Evolutionary conservation across 2,888 invertebrate species (phyloP), one percentile per base, ranked within the genome.

Genomic region (Oeneis ivallda): DNA sequence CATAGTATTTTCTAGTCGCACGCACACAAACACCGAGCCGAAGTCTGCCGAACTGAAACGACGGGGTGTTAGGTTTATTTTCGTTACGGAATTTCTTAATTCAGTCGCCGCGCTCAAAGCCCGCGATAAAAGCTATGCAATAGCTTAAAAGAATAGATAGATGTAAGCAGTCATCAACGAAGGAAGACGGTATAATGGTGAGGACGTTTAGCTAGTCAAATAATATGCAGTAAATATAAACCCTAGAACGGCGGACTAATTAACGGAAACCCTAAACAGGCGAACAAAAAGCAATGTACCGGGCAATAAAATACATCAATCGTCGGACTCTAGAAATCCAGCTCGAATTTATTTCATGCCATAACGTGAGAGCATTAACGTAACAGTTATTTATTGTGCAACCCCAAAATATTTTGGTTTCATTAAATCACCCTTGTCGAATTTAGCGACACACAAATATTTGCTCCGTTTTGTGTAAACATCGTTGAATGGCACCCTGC

Each of bases 371-470:
- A 69, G 60, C 62, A 70, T 71, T 69, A 62, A 62, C 64, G 58
- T 70, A 19, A 58, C 64, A 66, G 65, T 62, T 57, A 72, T 73
- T 73, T 66, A 66, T n/a, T 71, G 69, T 68, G 66, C 65, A 75
- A 78, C 79, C 81, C 76, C 73, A 68, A 71, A 72, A 77, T 85
- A 80, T 86, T 84, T 83, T 81, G 85, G 82, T 87, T 88, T 87
- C 87, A 89, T 88, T 85, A 87, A 87, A 86, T 80, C 81, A 77
- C 86, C 87, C 86, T 77, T 74, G 73, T 70, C 72, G 76, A 80
- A 78, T 77, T 79, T 75, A 73, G 77, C 75, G 79, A 75, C 76
- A 76, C 71, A 75, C 83, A 86, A 87, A 89, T 88, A 88, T 87
- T 83, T 84, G 85, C 79, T 66, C 69, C 71, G 77, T 77, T 78